Base-by-base conservation (phyloP, 2,113 vertebrate species). In the Spermophilus dauricus region DNA sequence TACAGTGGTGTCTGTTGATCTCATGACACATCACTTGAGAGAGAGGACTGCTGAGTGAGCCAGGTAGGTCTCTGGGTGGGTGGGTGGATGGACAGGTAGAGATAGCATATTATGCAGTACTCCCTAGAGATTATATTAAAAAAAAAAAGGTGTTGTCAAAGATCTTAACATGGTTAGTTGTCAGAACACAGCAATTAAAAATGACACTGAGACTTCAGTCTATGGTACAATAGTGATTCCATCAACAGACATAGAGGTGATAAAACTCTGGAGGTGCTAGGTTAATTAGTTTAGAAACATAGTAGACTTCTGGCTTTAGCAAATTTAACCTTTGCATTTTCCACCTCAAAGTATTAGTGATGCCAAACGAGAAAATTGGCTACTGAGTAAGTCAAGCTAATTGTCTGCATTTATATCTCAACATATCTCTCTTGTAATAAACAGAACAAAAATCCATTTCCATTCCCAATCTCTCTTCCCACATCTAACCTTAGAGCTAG, bases 291-390 rank as follows among this genome's bases (percentile, higher is more conserved):
- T 93, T 30, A 77, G n/a, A 95, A 56, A 90, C 24, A 7, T 0
- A 56, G 1, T 8, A 86, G 30, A 72, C 20, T 67, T 53, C 28
- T 65, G 17, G 37, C 53, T 83, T 84, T 86, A 86, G 34, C 37
- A 81, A 85, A 86, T 76, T 48, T 85, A 72, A 84, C 56, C 67
- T 87, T 94, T 75, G 4, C 4, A 81, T 86, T 95, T 92, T 80
- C 39, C 80, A 53, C n/a, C 8, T 80, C 81, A 63, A 91, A 87
- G 95, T 84, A 51, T 88, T 39, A 13, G 26, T 28, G 2, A 81
- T 37, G 76, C 17, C 63, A 91, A 39, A 96, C 22, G 56, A 90
- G 39, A 92, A 89, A 95, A 82, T 20, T 61, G 34, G 7, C 75
- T 67, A 48, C 22, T 69, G 67, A 82, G 20, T 32, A 37, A 70